phyloP scores from a whole-genome alignment of 1,140 invertebrate species.

The Drosophila kohkoa region DNA sequence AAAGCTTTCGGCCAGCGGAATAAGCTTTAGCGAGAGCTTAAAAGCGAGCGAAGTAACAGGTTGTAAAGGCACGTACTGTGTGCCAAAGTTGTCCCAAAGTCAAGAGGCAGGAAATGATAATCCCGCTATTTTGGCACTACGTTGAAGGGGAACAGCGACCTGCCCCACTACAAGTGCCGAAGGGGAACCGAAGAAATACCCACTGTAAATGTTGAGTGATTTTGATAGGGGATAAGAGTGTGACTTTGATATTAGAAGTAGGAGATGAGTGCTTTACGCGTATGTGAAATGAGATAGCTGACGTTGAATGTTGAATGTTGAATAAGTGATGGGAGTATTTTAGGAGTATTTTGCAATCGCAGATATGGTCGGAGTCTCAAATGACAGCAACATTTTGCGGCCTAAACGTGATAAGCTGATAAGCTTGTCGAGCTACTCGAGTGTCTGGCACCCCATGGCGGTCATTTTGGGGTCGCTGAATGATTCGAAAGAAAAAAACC shows the following conservation, averaged over 20 bases:
- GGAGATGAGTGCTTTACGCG: neutral
- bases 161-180: slow-evolving; percentile 24
- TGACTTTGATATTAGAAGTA: neutral
- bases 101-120: slow-evolving; percentile 9
- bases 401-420: slow-evolving; percentile 50
- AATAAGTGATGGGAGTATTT: no score
- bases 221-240: slow-evolving; percentile 5
- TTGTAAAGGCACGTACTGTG: neutral
- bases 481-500: neutral
- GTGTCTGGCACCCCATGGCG: slow-evolving; percentile 56
- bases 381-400: slow-evolving; percentile 22
- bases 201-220: slow-evolving; percentile 14
- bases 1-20: no score
- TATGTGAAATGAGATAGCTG: slow-evolving; percentile 1
- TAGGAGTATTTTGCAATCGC: neutral
- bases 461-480: slow-evolving; percentile 70
- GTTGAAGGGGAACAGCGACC: slow-evolving; percentile 36
- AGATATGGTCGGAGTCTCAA: neutral
- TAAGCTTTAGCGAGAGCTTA: neutral
- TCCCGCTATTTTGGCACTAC: neutral
- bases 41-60: slow-evolving; percentile 11
- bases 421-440: slow-evolving; percentile 56
- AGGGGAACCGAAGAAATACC: neutral
- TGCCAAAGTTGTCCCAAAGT: slow-evolving; percentile 57
- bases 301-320: neutral